A percentile compares a stretch with the other conserved stretches of the same genome.
These are phyloP conservation scores for Xestia c-nigrum DNA, from an alignment of 2,888 invertebrate species.

Conservation along the genomic window DNA sequence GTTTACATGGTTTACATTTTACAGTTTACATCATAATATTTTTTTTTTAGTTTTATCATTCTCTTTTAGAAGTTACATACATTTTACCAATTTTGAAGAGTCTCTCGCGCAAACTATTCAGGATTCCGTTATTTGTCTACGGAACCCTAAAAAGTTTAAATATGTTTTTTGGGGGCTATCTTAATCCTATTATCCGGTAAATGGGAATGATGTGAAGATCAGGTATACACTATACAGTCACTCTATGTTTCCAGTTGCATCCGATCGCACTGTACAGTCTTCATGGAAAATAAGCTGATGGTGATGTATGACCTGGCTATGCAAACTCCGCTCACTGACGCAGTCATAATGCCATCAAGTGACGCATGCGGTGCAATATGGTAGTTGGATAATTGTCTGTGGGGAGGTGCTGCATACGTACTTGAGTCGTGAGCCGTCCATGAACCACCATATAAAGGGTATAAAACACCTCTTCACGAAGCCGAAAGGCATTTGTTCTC, in stretches of 20 bases:
- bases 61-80: too few species aligned
- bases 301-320: not conserved
- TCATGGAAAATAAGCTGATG: not conserved
- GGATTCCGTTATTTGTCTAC: too few species aligned
- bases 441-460: not conserved
- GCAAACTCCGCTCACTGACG: not conserved
- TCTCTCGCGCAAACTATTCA: too few species aligned
- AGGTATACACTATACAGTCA: not conserved
- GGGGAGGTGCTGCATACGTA: not conserved
- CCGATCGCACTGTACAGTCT: not conserved
- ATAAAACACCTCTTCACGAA: too few species aligned
- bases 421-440: not conserved
- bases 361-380: not conserved
- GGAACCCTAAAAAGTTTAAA: not conserved
- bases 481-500: too few species aligned
- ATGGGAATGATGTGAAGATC: not conserved
- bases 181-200: not conserved
- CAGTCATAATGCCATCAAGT: not conserved
- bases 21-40: too few species aligned
- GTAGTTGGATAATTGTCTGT: not conserved
- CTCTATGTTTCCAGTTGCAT: not conserved
- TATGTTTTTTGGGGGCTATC: not conserved
- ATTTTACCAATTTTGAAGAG: too few species aligned
- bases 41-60: too few species aligned
- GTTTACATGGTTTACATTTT: too few species aligned